Evolutionary conservation across 2,888 invertebrate genomes (phyloP).

Genomic region (Trachelus tabidus): DNA sequence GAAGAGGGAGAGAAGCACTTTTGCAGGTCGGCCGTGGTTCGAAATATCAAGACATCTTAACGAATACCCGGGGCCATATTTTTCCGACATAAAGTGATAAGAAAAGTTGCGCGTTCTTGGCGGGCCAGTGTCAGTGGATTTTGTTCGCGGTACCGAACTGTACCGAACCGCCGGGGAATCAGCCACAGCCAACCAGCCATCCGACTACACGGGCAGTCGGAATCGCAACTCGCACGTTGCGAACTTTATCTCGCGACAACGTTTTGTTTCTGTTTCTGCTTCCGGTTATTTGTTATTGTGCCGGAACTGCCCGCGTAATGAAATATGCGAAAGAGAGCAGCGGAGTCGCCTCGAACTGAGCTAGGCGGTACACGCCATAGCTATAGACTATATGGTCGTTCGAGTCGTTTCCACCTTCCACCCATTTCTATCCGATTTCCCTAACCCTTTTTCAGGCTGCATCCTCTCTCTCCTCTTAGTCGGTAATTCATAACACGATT

Average conservation of each 20-base stretch:
- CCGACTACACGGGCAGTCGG: background rate
- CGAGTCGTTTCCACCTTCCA: too few species aligned
- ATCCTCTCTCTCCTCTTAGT: constrained; percentile 24
- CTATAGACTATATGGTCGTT: too few species aligned
- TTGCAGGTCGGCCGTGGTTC: constrained; percentile 7
- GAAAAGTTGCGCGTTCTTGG: constrained; percentile 34
- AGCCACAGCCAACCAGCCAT: background rate
- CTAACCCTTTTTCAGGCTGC: constrained; percentile 24
- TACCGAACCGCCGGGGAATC: background rate
- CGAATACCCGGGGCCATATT: constrained; percentile 35
- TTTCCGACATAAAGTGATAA: constrained; percentile 31
- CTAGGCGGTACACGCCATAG: too few species aligned
- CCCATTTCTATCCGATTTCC: background rate
- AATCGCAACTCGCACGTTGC: constrained; percentile 12
- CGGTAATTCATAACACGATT: constrained; percentile 51
- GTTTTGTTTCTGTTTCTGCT: constrained; percentile 40
- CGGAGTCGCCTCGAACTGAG: background rate
- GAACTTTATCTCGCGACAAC: constrained; percentile 38
- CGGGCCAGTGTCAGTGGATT: background rate
- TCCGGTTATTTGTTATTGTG: constrained; percentile 49
- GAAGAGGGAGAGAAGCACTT: too few species aligned
- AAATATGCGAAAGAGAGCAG: constrained; percentile 41
- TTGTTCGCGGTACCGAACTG: too few species aligned
- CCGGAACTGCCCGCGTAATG: constrained; percentile 43
- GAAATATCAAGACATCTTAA: constrained; percentile 15